Evolutionary conservation across 1,140 invertebrate species (phyloP).

Genomic region (Meloidogyne floridensis): DNA sequence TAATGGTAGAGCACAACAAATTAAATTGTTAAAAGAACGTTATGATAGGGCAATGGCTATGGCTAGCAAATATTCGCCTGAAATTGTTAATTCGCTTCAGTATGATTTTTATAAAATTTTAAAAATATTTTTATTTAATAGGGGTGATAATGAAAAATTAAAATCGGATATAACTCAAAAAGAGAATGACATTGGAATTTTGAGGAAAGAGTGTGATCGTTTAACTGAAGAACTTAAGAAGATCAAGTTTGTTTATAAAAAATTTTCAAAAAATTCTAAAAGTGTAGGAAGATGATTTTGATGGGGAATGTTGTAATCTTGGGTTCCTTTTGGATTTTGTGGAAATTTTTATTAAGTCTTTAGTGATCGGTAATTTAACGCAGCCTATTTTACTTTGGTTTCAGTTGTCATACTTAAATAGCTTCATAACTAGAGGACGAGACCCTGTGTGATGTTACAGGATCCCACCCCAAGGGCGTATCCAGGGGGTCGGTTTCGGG

Average conservation of each 20-base stretch:
- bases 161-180: conserved; percentile 8
- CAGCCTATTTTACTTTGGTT: too few species aligned
- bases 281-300: too few species aligned
- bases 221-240: conserved; percentile 15
- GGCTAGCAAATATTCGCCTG: conserved; percentile 32
- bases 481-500: too few species aligned
- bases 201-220: conserved; percentile 18
- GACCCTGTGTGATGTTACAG: too few species aligned
- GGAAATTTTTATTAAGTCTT: too few species aligned
- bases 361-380: too few species aligned
- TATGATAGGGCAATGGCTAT: conserved; percentile 30
- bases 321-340: too few species aligned
- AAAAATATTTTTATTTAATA: not conserved
- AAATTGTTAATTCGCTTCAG: conserved; percentile 28
- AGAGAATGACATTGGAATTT: conserved; percentile 20
- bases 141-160: conserved; percentile 30
- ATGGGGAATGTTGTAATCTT: too few species aligned
- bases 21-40: conserved; percentile 18
- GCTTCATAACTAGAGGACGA: too few species aligned
- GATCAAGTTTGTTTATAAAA: not conserved
- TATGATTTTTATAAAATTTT: conserved; percentile 8
- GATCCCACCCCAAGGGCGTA: too few species aligned
- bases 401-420: too few species aligned
- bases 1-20: conserved; percentile 13
- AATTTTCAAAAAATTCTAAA: too few species aligned